Base-by-base conservation (phyloP, 2,113 vertebrate species). In the Odocoileus hemionus region DNA sequence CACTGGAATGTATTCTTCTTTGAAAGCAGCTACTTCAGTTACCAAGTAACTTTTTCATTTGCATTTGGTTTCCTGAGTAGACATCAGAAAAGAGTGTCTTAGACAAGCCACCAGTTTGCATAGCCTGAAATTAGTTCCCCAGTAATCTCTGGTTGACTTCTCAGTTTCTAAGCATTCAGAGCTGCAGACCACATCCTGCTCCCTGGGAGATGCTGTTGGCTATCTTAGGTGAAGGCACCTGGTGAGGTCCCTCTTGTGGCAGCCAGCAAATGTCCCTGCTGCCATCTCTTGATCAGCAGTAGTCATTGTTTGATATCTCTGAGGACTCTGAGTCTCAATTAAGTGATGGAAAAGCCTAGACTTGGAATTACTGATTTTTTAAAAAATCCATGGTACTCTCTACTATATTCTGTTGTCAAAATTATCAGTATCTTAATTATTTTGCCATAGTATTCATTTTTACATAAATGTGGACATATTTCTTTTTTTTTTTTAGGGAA, bases 401-500 rank as follows among this genome's bases (percentile, higher is more conserved):
- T 84, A 60, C 13, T 83, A 0, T 54, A 19, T 54, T 87, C 45
- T 83, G 1, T 96, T 96, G 25, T 96, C 84, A 94, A 5, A 94
- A 55, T 86, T 60, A 28, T 91, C 43, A 64, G 10, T 79, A 54
- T 95, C 93, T 96, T 85, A 84, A 36, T 94, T 76, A 61, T 94
- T 93, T 95, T 84, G 28, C 86, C 28, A 58, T 67, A 58, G 14
- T 88, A 57, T 58, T 96, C 19, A 87, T 91, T 95, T 94, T 97
- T 97, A 94, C 2, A 84, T 52, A 95, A 88, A 55, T 92, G 86
- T 98, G 50, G 3, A 82, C 88, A 39, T 55, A 28, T 86, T 85
- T 87, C 36, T 78, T 94, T 97, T 94, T 97, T 98, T 70, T 98
- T 98, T 99, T 97, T 74, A 99, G 99, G 99, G 99, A 55, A 99